phyloP scores from a whole-genome alignment of 1,140 invertebrate genomes.

The Chironomus striatipennis region DNA sequence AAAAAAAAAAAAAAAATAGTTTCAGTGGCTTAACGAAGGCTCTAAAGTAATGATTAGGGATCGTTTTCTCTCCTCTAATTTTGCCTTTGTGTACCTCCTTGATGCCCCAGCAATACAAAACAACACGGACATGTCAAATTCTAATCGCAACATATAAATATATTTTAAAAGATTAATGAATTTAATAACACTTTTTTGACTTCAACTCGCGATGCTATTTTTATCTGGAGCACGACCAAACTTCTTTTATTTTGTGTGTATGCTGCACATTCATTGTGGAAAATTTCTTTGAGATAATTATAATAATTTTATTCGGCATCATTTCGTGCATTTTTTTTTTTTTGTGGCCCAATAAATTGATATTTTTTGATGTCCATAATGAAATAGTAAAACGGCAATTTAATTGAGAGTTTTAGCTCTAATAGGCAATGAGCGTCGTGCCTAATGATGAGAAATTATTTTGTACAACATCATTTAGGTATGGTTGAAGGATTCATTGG shows the following conservation, averaged over 20 bases:
- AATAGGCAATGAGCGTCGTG: neutral
- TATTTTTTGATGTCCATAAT: slow-evolving; percentile 8
- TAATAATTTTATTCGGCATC: neutral
- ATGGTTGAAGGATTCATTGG: too few relatives aligned
- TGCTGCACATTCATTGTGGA: neutral
- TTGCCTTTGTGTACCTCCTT: neutral
- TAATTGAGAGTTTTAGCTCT: neutral
- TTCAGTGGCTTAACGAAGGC: neutral
- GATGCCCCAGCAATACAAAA: too few relatives aligned
- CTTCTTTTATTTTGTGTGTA: neutral
- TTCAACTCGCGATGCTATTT: neutral
- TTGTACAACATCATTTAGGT: too few relatives aligned
- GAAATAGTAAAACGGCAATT: slow-evolving; percentile 19
- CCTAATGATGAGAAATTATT: neutral
- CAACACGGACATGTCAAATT: too few relatives aligned
- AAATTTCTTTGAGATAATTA: neutral
- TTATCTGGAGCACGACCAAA: neutral
- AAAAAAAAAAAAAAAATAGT: too few relatives aligned
- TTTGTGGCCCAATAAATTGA: neutral
- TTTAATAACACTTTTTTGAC: slow-evolving; percentile 15
- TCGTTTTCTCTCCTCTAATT: too few relatives aligned
- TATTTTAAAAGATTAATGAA: slow-evolving; percentile 22
- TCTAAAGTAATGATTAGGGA: neutral
- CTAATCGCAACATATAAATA: neutral
- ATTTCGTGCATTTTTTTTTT: too few relatives aligned